Conservation (phyloP, 1,140 invertebrate genomes). For the Lepidurus arcticus region DNA sequence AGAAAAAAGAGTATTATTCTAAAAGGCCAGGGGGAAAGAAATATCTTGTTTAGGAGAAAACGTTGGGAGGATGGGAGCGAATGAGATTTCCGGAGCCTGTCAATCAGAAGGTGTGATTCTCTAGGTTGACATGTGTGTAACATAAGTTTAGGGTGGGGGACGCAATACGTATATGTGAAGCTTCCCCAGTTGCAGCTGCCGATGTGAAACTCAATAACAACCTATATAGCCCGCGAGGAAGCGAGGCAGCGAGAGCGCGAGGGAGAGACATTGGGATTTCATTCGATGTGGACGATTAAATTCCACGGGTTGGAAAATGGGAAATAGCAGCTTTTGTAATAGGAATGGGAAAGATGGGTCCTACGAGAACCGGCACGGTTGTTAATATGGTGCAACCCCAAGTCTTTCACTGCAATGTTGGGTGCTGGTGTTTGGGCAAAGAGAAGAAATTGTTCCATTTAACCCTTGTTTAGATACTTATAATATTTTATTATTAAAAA, state of each 20-base stretch:
- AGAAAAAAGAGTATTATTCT: background rate
- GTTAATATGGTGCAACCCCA: conserved; percentile 5
- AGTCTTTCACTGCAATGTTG: background rate
- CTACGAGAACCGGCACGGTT: background rate
- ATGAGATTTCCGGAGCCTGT: background rate
- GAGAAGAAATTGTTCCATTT: conserved; percentile 16
- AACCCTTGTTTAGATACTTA: background rate
- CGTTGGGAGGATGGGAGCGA: conserved; percentile 4
- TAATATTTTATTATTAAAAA: background rate
- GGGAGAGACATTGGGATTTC: background rate
- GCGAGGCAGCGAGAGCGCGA: background rate
- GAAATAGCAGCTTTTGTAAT: conserved; percentile 19
- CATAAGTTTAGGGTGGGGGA: conserved; percentile 2
- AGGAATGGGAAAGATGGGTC: conserved; percentile 2
- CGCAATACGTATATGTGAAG: background rate
- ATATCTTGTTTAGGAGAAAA: background rate
- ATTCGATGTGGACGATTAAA: conserved; percentile 22
- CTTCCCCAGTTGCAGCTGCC: background rate
- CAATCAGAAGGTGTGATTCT: conserved; percentile 18
- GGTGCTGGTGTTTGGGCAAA: background rate
- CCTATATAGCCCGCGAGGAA: background rate
- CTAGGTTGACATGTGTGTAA: conserved; percentile 21
- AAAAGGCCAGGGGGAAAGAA: background rate
- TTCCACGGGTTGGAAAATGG: conserved; percentile 16
- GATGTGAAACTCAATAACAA: conserved; percentile 15